Evolutionary conservation across 2,888 invertebrate species (phyloP), one percentile per base, ranked within the genome.

Genomic region (Mechanitis messenoides): DNA sequence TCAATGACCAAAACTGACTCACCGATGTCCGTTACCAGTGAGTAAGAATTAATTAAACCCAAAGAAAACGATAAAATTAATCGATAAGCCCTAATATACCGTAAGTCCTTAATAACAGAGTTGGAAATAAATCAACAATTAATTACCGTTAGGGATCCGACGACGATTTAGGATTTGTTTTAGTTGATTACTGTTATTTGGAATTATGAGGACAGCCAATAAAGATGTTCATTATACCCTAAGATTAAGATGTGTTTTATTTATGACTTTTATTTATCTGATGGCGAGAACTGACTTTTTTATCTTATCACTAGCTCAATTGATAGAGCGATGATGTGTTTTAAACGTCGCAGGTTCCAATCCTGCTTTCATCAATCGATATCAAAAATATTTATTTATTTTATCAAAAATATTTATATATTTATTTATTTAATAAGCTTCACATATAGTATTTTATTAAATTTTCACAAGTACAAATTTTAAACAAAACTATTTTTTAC

Each of bases 31-130:
- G 86, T 85, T 87, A 86, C 80, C 77, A 73, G 78, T 87, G 86
- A 88, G 77, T 85, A 87, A 87, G 80, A 84, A 86, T 83, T 87
- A 87, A 89, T 89, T 88, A 87, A 86, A 81, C 73, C 71, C 68
- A 68, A 71, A 75, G 69, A 76, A 80, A 77, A 74, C 78, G 77
- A 76, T 85, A 78, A 78, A 73, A 69, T 63, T 69, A 68, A 71
- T 69, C 65, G 58, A 68, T 67, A 62, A 68, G 69, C 60, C 55
- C 77, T 68, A 73, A 67, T 74, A 69, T 66, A 74, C 78, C 74
- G 73, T 83, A 71, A 68, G 6, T 33, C 11, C 20, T 50, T 64
- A 35, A 38, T 0, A 61, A 74, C 73, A 84, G 75, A 74, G 82
- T 73, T 67, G 58, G 72, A 67, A 74, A 68, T 79, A 56, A 62